Base-by-base conservation (phyloP, 2,797 vertebrate genomes). In the Sebastes steindachneri region DNA sequence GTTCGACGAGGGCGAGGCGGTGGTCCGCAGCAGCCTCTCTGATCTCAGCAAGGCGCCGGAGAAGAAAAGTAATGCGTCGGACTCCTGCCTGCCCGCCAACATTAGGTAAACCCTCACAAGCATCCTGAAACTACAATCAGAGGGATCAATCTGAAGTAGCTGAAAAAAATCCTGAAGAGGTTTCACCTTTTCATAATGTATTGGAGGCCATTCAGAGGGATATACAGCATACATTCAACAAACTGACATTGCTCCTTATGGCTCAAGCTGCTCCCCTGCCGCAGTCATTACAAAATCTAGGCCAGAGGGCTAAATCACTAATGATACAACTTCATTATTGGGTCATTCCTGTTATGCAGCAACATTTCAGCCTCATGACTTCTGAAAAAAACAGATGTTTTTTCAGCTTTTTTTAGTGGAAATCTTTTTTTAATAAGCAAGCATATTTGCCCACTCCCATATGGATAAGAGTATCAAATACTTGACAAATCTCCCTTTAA, bases 1-100 rank as follows among this genome's bases (percentile, higher is more conserved):
- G 98, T 99, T 99, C 35, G 98, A 99, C 53, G 95, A 97, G 89
- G 98, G 97, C 0, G 97, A 99, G 92, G 94, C 96, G 29, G 94
- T 97, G 85, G 95, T 96, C 77, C 97, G 93, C 10, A 96, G 89
- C 79, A 95, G 95, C 83, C 90, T 96, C 60, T 94, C 93, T 67
- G 96, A 96, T 88, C 93, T 95, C 79, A 97, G 94, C 90, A 96
- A 95, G 80, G 94, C 86, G 60, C 93, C 93, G 77, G 96, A 96
- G 78, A 93, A 95, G 85, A 97, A 97, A 62, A 90, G 92, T 58
- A 93, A 92, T 7, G 94, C 93, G 75, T 96, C 96, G n/a, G 96
- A 95, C 58, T 79, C 86, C 9, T 88, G 94, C 68, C 84, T 92
- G 79, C 95, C 92, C 7, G 94, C 96, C 70, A 89, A 76, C 76